Conservation (phyloP, 2,797 vertebrate species). For the Tachyglossus aculeatus region DNA sequence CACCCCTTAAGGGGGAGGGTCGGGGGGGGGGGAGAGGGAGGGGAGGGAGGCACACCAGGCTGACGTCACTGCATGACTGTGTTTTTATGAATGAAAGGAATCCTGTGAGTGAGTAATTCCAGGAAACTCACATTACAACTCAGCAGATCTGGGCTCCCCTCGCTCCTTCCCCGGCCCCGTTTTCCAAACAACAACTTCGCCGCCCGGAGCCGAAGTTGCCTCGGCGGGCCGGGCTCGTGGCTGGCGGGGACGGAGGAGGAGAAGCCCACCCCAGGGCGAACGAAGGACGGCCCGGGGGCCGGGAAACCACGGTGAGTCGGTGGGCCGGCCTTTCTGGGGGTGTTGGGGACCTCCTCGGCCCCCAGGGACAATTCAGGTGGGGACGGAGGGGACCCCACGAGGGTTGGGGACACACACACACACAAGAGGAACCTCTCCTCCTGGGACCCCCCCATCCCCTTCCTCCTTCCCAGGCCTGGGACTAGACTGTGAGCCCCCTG, state of each 20-base stretch:
- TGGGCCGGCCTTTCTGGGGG: not conserved
- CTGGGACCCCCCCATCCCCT: no score
- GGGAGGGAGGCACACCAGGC: not conserved
- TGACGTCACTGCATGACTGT: constrained; percentile 91
- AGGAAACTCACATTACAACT: constrained; percentile 87
- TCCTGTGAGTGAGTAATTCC: constrained; percentile 95
- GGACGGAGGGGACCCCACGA: not conserved
- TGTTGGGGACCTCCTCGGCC: not conserved
- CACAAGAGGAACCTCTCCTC: no score
- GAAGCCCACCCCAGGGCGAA: no score
- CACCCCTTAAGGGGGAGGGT: not conserved
- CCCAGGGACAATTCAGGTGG: not conserved
- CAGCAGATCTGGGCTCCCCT: constrained; percentile 41
- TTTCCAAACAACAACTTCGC: constrained; percentile 43
- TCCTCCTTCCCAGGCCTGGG: no score
- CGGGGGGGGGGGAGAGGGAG: no score
- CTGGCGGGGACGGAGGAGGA: not conserved
- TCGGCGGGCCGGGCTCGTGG: constrained; percentile 36
- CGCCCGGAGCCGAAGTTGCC: constrained; percentile 68
- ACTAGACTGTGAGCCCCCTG: no score
- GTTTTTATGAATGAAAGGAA: constrained; percentile 99
- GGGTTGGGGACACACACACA: no score
- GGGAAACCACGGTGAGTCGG: constrained; percentile 26
- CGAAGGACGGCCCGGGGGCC: constrained; percentile 17
- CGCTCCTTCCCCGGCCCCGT: constrained; percentile 39